Evolutionary conservation across 2,797 vertebrate genomes (phyloP).

Genomic region (Lutra lutra): DNA sequence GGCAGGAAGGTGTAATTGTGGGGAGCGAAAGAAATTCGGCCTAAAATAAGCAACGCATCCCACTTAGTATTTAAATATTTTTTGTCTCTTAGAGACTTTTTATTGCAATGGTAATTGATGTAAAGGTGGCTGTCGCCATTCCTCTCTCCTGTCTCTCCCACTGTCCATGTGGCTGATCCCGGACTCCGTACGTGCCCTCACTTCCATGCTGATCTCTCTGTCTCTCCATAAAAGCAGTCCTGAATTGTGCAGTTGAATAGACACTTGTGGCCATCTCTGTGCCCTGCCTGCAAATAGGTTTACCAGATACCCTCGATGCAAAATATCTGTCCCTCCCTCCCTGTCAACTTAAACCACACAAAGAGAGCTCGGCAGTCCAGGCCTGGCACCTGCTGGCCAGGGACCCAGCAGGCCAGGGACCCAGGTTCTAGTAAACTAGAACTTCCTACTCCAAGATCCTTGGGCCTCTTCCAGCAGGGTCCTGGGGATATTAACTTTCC

Average conservation of each 20-base stretch:
- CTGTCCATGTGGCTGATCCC: fast-evolving
- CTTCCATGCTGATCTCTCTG: not conserved
- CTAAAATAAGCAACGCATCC: not conserved
- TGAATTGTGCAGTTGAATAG: not conserved
- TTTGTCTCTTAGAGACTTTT: not conserved
- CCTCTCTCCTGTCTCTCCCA: fast-evolving
- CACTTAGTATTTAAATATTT: not conserved
- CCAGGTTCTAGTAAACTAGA: fast-evolving
- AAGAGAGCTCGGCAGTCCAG: not conserved
- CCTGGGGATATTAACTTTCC: not conserved
- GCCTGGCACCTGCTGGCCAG: not conserved
- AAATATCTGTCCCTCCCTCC: not conserved
- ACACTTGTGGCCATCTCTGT: not conserved
- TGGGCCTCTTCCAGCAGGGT: not conserved
- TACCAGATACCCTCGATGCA: not conserved
- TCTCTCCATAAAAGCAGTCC: not conserved
- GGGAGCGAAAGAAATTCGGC: not conserved
- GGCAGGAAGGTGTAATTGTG: not conserved
- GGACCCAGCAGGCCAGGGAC: no score
- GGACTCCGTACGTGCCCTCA: fast-evolving
- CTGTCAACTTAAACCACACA: not conserved
- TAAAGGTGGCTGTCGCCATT: not conserved
- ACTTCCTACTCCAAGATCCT: not conserved
- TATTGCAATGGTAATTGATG: not conserved
- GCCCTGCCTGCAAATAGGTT: not conserved